phyloP scores from a whole-genome alignment of 2,888 invertebrate species.

The Sphaerophoria rueppellii region DNA sequence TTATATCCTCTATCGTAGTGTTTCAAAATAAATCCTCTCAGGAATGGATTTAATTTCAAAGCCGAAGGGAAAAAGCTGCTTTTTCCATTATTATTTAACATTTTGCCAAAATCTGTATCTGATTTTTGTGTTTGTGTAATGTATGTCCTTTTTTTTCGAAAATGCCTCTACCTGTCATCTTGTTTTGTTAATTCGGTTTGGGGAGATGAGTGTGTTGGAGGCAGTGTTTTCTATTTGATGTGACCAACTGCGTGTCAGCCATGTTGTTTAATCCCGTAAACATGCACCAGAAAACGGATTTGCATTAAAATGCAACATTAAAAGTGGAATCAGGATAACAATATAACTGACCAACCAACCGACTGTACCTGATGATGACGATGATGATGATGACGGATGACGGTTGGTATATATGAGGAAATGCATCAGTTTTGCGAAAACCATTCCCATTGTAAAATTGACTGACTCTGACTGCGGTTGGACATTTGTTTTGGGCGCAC shows the following conservation, averaged over 20 bases:
- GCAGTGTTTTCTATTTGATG: constrained; percentile 4
- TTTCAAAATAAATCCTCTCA: constrained; percentile 59
- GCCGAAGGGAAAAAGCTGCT: constrained; percentile 69
- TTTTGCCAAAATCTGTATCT: constrained; percentile 37
- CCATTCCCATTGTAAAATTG: constrained; percentile 70
- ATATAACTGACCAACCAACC: not conserved
- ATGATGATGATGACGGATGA: constrained; percentile 25
- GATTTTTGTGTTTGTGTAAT: not conserved
- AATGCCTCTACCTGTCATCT: constrained; percentile 52
- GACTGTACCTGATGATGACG: not conserved
- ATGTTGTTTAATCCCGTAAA: constrained; percentile 72
- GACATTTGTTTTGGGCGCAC: constrained; percentile 65
- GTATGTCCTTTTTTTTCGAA: not conserved
- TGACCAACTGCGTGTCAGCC: constrained; percentile 45
- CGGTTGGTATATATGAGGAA: constrained; percentile 7
- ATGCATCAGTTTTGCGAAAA: constrained; percentile 66
- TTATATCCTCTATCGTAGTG: constrained; percentile 34
- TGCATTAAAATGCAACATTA: constrained; percentile 73
- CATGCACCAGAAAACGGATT: constrained; percentile 68
- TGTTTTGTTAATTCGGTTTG: not conserved
- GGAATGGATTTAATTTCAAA: constrained; percentile 68
- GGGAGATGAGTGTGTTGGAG: not conserved
- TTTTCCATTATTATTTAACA: constrained; percentile 66
- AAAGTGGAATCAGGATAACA: constrained; percentile 12
- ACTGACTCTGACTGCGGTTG: constrained; percentile 72